These are phyloP conservation scores for Drosophila greeni DNA, from an alignment of 2,888 invertebrate genomes.

Conservation along the genomic window DNA sequence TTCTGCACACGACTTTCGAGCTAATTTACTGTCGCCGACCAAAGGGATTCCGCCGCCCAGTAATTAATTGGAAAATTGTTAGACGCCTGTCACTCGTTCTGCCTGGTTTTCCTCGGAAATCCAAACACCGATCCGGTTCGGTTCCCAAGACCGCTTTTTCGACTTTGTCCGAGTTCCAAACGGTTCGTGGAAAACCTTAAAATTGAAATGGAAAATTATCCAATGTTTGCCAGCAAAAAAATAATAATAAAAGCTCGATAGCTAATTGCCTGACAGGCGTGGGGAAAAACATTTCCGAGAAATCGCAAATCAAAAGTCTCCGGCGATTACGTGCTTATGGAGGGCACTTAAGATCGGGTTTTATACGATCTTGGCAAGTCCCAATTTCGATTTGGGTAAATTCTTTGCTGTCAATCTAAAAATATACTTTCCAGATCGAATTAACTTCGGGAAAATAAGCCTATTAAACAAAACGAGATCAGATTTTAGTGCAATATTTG, in stretches of 20 bases:
- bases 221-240: conserved; percentile 24
- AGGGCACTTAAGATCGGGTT: conserved; percentile 16
- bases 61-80: conserved; percentile 1
- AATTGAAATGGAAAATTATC: conserved; percentile 18
- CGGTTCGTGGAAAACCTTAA: conserved; percentile 30
- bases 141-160: conserved; percentile 6
- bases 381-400: conserved; percentile 21
- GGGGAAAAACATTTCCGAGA: conserved; percentile 41
- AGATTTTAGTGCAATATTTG: background rate
- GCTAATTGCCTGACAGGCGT: conserved; percentile 21
- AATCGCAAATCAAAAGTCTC: conserved; percentile 9
- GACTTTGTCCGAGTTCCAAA: conserved; percentile 7
- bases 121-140: conserved; percentile 13
- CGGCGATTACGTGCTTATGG: conserved; percentile 12
- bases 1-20: conserved; percentile 36
- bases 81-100: background rate
- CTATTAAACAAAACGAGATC: background rate
- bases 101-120: conserved; percentile 25
- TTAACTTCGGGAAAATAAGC: background rate
- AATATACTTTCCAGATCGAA: background rate
- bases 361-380: conserved; percentile 16
- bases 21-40: conserved; percentile 18
- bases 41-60: conserved; percentile 13
- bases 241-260: background rate
- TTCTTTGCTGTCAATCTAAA: background rate